Base-by-base conservation (phyloP, 2,113 vertebrate genomes). In the Embiotoca jacksoni region DNA sequence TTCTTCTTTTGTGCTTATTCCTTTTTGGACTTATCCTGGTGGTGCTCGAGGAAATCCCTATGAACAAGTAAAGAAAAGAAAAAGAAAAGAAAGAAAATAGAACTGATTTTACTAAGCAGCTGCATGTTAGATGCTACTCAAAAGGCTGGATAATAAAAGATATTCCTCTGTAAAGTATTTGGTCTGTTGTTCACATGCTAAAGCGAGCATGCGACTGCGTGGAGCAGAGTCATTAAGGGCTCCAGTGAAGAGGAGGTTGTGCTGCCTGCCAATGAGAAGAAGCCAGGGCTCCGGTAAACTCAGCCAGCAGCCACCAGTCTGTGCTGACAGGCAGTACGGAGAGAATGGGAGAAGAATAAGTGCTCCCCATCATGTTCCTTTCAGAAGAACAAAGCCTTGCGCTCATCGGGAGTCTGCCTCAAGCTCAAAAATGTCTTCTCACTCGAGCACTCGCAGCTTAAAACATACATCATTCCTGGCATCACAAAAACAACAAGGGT, bases 301-400 rank as follows among this genome's bases (percentile, higher is more conserved):
- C 32, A 74, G 39, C 66, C 11, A 11, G 62, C 66, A 74, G 13
- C 69, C 57, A 70, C 35, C 68, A 82, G 66, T 79, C 74, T 67
- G 49, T 1, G 31, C 64, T 81, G 88, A 92, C 85, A 85, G 78
- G 72, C 68, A 58, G 80, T 44, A 32, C n/a, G 53, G 60, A 81
- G 64, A 66, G 78, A 75, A 78, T 54, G 68, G 70, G 72, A 83
- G 80, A 82, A 64, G 74, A 83, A 83, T 83, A 88, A 90, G 67
- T 79, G 85, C 78, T 85, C 70, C 79, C 81, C 89, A 88, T 92
- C 91, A 90, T 86, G 86, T 88, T 88, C 69, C 69, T 86, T 90
- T 92, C 84, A 88, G 71, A 86, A 75, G 77, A 92, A 93, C 87
- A 91, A 93, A 91, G 79, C 60, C 75, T 31, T 5, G 50, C 49